Evolutionary conservation across 2,888 invertebrate genomes (phyloP).

Genomic region (Choristoneura rosaceana): DNA sequence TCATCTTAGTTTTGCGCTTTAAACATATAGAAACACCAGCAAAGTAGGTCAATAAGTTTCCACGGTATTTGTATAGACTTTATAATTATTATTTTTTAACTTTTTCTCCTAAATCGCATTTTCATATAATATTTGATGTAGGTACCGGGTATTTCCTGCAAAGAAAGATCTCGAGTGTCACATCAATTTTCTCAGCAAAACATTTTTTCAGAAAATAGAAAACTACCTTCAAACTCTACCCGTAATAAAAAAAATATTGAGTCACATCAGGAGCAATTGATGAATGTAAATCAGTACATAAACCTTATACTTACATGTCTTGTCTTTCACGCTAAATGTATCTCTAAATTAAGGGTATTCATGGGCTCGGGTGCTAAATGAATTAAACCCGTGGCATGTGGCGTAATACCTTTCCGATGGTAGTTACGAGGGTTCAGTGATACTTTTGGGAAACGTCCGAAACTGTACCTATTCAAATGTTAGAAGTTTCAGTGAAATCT

Average conservation of each 20-base stretch:
- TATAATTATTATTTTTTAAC: no score
- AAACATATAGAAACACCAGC: neutral
- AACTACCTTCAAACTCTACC: no score
- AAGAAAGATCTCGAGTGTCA: no score
- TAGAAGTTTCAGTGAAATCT: constrained; percentile 10
- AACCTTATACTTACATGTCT: neutral
- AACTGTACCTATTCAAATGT: constrained; percentile 10
- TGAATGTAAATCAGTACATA: neutral
- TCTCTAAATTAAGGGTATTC: constrained; percentile 23
- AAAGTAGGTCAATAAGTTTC: neutral
- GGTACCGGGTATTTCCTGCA: no score
- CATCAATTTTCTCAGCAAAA: no score
- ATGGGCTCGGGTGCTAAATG: constrained; percentile 19
- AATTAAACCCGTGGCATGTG: constrained; percentile 25
- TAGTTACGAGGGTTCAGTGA: constrained; percentile 16
- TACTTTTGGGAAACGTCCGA: constrained; percentile 17
- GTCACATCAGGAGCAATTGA: neutral
- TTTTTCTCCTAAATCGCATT: no score
- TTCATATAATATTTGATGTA: no score
- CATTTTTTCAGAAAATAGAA: no score
- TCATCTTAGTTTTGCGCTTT: constrained; percentile 15
- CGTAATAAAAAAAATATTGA: neutral
- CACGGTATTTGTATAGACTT: neutral
- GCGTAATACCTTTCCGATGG: constrained; percentile 19
- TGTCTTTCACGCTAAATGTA: constrained; percentile 7